Percentiles rank a stretch among this genome's conserved stretches.
Evolutionary conservation across 2,888 invertebrate species (phyloP).

Genomic region (Zaprionus lineosus): DNA sequence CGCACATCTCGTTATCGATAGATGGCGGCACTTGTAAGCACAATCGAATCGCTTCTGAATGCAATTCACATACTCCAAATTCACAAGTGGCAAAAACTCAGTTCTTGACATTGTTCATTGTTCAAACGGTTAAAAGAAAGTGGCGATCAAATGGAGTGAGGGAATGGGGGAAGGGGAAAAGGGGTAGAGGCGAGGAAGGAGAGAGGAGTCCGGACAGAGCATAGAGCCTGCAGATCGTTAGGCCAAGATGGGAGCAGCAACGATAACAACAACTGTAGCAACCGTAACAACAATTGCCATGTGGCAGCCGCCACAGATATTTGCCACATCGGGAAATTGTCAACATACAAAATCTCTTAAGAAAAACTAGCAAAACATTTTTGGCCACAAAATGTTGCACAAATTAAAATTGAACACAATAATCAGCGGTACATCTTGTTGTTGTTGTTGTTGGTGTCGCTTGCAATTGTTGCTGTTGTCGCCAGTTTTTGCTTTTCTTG

Average conservation of each 20-base stretch:
- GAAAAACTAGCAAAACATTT: conserved; percentile 27
- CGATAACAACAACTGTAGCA: conserved; percentile 4
- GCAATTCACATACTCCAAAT: conserved; percentile 10
- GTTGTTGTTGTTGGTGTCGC: conserved; percentile 29
- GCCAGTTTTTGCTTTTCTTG: conserved; percentile 11
- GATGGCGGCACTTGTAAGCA: not conserved
- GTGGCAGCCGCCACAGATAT: no score
- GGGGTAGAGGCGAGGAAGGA: no score
- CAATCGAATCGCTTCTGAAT: conserved; percentile 10
- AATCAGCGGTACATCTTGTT: conserved; percentile 67
- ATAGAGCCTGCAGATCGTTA: conserved; percentile 16
- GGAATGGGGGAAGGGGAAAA: no score
- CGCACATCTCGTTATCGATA: conserved; percentile 9
- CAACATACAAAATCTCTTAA: no score
- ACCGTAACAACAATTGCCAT: conserved; percentile 24
- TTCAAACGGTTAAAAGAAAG: conserved; percentile 71
- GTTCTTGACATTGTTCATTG: conserved; percentile 63
- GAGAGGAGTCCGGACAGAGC: no score
- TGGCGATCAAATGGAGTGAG: no score
- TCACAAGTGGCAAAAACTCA: conserved; percentile 34
- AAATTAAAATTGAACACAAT: conserved; percentile 76
- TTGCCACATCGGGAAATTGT: conserved; percentile 41
- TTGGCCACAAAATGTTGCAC: conserved; percentile 69
- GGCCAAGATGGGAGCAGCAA: conserved; percentile 9
- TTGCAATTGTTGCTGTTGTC: conserved; percentile 10